Evolutionary conservation across 2,888 invertebrate species (phyloP).

Genomic region (Zygothrica quintamaculata): DNA sequence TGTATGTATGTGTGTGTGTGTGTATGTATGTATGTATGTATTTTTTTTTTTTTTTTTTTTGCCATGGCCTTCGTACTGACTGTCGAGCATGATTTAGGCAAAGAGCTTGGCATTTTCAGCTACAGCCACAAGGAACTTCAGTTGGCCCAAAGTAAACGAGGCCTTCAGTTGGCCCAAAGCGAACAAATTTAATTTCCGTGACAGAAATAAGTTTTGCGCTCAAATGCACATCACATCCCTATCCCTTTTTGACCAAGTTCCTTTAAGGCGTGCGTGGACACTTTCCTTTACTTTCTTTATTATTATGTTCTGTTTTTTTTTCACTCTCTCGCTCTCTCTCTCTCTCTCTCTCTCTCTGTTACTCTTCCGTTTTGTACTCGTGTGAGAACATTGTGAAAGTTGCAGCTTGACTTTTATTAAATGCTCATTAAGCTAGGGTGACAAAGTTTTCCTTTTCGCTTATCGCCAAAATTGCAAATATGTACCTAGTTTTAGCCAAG

Average conservation of each 20-base stretch:
- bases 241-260: neutral
- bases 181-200: constrained; percentile 80
- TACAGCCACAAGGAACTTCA: constrained; percentile 3
- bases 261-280: constrained; percentile 66
- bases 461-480: constrained; percentile 44
- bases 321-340: neutral
- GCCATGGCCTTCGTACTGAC: constrained; percentile 40
- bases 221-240: constrained; percentile 67
- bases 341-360: neutral
- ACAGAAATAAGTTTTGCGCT: constrained; percentile 81
- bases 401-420: constrained; percentile 77
- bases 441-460: constrained; percentile 59
- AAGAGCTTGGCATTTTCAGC: constrained; percentile 45
- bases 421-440: constrained; percentile 72
- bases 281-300: constrained; percentile 46
- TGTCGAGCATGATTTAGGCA: constrained; percentile 80
- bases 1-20: constrained; percentile 9
- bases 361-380: constrained; percentile 3
- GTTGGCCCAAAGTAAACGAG: constrained; percentile 25
- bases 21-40: neutral
- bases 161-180: constrained; percentile 67
- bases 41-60: constrained; percentile 22
- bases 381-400: constrained; percentile 38
- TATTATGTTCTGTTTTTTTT: constrained; percentile 9
- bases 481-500: constrained; percentile 26